Base-by-base conservation (phyloP, 2,797 vertebrate species). In the Sebastes paucispinis region DNA sequence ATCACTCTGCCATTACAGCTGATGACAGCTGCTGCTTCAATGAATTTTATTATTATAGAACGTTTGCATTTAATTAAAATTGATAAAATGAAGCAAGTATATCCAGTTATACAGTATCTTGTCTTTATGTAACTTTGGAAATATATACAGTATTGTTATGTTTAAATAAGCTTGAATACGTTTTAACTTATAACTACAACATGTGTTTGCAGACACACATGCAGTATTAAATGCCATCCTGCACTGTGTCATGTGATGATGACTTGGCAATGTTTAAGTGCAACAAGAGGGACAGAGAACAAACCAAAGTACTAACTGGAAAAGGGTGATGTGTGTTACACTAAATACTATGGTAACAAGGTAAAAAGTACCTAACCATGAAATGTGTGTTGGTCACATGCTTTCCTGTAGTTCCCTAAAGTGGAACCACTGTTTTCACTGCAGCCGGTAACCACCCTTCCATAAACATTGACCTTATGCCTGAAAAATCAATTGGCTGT, bases 391-490 rank as follows among this genome's bases (percentile, higher is more conserved):
- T 84, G 80, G 88, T 83, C 82, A 70, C 81, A 79, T 73, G 69
- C 73, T 80, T 77, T 83, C 31, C 72, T 75, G 47, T 85, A 79
- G 73, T 84, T 84, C 75, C 78, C 78, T 80, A 87, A 88, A 91
- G 86, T 85, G 84, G 74, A 93, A 91, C 91, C 90, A 87, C 74
- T 80, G 87, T 90, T 92, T 87, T 88, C 83, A 77, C 66, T 80
- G 69, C 68, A 87, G 81, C 78, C 82, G 89, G 81, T 79, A 89
- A 86, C 82, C 87, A 91, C 27, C 85, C 88, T 82, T 91, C 89
- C 87, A 91, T 91, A 91, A 90, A 93, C 84, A 92, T 82, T 89
- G 92, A 94, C 90, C 92, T 91, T 93, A 90, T 88, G 81, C 72
- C 77, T 84, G 81, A 86, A 93, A 93, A 94, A 92, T 91, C 92